Percentiles rank a stretch among this genome's conserved stretches.
Evolutionary conservation across 2,113 vertebrate genomes (phyloP).

Genomic region (Martes martes): DNA sequence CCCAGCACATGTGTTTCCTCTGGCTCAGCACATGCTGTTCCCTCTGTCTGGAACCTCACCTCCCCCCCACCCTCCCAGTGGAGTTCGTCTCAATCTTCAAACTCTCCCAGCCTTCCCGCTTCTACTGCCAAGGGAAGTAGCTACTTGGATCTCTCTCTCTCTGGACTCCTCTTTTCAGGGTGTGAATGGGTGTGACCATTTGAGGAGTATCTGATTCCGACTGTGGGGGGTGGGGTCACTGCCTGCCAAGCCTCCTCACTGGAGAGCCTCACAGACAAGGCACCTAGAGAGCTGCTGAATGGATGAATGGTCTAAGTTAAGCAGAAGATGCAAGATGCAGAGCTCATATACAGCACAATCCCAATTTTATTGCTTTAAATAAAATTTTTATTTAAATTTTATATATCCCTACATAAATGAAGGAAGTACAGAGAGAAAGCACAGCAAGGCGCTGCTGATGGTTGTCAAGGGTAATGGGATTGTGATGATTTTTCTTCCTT

Average conservation of each 20-base stretch:
- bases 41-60: neutral
- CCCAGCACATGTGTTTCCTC: neutral
- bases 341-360: neutral
- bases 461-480: slow-evolving; percentile 48
- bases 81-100: neutral
- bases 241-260: neutral
- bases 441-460: neutral
- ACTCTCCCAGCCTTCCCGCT: neutral
- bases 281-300: neutral
- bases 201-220: neutral
- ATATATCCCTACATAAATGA: slow-evolving; percentile 46
- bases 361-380: slow-evolving; percentile 65
- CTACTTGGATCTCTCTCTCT: neutral
- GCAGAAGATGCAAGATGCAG: neutral
- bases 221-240: neutral
- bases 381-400: slow-evolving; percentile 66
- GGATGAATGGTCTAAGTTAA: neutral
- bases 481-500: slow-evolving; percentile 14
- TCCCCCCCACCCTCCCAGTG: neutral
- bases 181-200: neutral
- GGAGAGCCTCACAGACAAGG: neutral
- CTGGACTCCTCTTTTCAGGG: neutral
- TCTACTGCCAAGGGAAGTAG: neutral
- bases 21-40: neutral
- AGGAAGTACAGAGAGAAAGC: slow-evolving; percentile 29